Evolutionary conservation across 2,888 invertebrate genomes (phyloP).

Genomic region (Synanthedon vespiformis): DNA sequence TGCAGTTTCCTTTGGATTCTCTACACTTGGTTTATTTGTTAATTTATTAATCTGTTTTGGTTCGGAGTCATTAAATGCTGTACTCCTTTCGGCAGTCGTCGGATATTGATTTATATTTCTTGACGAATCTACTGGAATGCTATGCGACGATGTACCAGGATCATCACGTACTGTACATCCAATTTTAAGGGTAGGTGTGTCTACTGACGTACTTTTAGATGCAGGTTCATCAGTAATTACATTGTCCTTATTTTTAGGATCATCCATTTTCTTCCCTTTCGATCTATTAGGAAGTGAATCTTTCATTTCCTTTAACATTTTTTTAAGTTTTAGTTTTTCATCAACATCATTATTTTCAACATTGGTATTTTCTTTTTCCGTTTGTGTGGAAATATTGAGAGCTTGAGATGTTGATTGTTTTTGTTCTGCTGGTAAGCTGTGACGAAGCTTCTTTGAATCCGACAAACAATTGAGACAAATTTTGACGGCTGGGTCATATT

Average conservation of each 20-base stretch:
- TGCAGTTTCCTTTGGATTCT: neutral
- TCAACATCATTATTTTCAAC: conserved; percentile 20
- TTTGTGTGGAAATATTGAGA: conserved; percentile 31
- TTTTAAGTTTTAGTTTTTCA: conserved; percentile 73
- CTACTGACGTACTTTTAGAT: conserved; percentile 9
- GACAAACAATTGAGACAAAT: conserved; percentile 37
- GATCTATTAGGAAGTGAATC: conserved; percentile 74
- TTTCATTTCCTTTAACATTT: conserved; percentile 83
- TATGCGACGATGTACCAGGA: neutral
- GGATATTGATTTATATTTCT: too few species aligned
- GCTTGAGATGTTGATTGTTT: conserved; percentile 11
- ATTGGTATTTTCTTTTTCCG: conserved; percentile 13
- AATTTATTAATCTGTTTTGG: neutral
- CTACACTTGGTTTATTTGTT: neutral
- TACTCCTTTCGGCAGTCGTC: too few species aligned
- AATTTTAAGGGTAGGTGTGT: conserved; percentile 50
- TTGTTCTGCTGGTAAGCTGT: conserved; percentile 6
- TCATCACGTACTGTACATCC: conserved; percentile 18
- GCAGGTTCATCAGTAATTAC: conserved; percentile 2
- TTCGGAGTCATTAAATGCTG: neutral
- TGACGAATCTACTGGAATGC: too few species aligned
- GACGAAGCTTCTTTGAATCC: conserved; percentile 12
- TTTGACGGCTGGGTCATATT: conserved; percentile 37
- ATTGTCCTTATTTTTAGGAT: conserved; percentile 6
- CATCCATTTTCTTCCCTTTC: conserved; percentile 7